Conservation (phyloP, 2,113 vertebrate species). For the Atractosteus spatula region DNA sequence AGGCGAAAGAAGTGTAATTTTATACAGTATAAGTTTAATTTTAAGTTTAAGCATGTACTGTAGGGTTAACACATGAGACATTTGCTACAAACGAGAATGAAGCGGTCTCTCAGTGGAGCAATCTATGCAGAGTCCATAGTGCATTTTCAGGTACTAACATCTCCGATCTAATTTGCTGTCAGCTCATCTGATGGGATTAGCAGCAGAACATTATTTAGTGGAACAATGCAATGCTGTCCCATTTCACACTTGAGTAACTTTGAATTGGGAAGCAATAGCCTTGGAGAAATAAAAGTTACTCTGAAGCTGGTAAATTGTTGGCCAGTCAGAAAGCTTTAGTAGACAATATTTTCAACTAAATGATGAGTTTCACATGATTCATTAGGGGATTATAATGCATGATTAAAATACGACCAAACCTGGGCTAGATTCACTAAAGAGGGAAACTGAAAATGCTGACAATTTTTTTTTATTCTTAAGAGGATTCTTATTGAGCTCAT, state of each 20-base stretch:
- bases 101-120: no score
- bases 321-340: constrained; percentile 6
- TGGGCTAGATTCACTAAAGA: neutral
- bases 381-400: neutral
- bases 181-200: constrained; percentile 34
- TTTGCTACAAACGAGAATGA: no score
- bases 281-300: constrained; percentile 22
- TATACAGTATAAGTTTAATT: no score
- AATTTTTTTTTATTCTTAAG: no score
- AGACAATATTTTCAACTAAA: neutral
- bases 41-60: no score
- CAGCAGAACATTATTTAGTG: constrained; percentile 22
- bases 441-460: neutral
- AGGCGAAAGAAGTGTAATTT: no score
- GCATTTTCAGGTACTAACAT: constrained; percentile 9
- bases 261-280: constrained; percentile 30
- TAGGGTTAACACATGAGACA: no score
- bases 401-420: neutral
- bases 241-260: constrained; percentile 37
- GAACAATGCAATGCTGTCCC: constrained; percentile 28
- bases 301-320: constrained; percentile 31
- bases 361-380: neutral
- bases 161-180: constrained; percentile 24
- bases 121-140: no score
- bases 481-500: no score